These are phyloP conservation scores for Idaea straminata DNA, from an alignment of 2,888 invertebrate genomes.

Conservation along the genomic window DNA sequence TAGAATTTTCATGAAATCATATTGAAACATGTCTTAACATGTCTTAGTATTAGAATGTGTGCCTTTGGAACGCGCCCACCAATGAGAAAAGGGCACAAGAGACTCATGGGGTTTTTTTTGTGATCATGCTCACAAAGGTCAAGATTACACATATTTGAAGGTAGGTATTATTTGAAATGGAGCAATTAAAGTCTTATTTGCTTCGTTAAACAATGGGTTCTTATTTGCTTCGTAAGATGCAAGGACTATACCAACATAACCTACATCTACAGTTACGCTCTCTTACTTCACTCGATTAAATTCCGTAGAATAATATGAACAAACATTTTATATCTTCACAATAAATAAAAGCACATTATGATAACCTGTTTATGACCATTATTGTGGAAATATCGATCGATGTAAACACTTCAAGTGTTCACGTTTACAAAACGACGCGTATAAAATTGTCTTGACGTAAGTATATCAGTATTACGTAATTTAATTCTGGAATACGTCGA, in stretches of 20 bases:
- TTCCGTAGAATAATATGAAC: not conserved
- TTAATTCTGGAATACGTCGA: constrained; percentile 25
- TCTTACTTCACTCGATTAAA: not conserved
- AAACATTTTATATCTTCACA: not conserved
- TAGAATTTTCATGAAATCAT: no score
- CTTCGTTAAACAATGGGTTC: not conserved
- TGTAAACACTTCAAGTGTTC: constrained; percentile 14
- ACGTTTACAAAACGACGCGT: constrained; percentile 6
- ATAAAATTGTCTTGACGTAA: constrained; percentile 15
- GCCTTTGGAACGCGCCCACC: no score
- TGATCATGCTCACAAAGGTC: no score
- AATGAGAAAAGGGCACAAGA: no score
- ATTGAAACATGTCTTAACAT: no score
- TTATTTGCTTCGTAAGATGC: not conserved
- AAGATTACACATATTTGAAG: no score
- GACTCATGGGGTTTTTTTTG: no score
- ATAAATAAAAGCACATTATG: not conserved
- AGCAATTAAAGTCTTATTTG: no score
- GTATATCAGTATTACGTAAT: constrained; percentile 26
- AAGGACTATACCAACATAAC: not conserved
- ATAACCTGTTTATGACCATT: not conserved
- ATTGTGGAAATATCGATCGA: constrained; percentile 7
- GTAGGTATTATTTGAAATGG: no score
- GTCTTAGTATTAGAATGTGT: no score
- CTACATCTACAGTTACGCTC: not conserved